Base-by-base conservation (phyloP, 2,113 vertebrate species). In the Phalacrocorax pelagicus region DNA sequence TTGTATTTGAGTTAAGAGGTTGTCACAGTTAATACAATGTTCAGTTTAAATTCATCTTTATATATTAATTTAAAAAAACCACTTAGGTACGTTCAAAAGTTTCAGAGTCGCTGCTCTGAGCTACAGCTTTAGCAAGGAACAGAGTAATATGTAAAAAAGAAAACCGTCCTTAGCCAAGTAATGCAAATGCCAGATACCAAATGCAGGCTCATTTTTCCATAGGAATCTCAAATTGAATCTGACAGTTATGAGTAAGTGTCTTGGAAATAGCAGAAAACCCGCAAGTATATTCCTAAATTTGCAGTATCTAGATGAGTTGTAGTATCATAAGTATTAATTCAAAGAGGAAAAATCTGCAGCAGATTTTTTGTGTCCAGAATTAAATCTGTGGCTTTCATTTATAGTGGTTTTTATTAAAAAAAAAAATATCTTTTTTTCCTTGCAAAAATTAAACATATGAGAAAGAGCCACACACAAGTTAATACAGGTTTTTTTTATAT, bases 181-280 rank as follows among this genome's bases (percentile, higher is more conserved):
- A 94, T 55, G 83, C 38, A 81, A 86, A 94, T 84, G 83, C 63
- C 62, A 55, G 40, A 49, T 65, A 87, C 17, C 58, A 97, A 96
- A 70, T 55, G 36, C 67, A 92, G 80, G 59, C 63, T 81, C 59
- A 59, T 83, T 93, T 95, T 90, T 90, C 94, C 47, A 42, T 11
- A 90, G 47, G 46, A 94, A 83, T 67, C 51, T 86, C 59, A 81
- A 95, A 94, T 34, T 71, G 23, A 94, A 71, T 70, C 62, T 92
- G 79, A 94, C 67, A 93, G 80, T 80, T 93, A 93, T 54, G 80
- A 93, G 65, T 80, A 93, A 96, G 75, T 81, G 55, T 95, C 80
- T 86, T 78, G 59, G 38, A 81, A 94, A 89, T 38, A 1, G 1
- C 65, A 87, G 73, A 92, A 95, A 96, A 87, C 54, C 57, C 85